These are phyloP conservation scores for Candidula unifasciata DNA, from an alignment of 2,888 invertebrate species.

Conservation along the genomic window DNA sequence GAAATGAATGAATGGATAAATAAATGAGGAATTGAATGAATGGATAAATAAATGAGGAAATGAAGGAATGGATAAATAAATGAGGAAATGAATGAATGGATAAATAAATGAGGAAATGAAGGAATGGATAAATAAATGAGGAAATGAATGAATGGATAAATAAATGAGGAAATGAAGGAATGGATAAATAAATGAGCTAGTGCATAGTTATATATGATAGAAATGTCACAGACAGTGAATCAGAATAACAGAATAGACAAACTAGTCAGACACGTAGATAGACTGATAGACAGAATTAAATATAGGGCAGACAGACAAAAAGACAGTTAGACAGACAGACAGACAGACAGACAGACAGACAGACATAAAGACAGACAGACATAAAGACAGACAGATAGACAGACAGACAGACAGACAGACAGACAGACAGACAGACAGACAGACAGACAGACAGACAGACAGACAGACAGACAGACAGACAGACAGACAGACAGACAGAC, in stretches of 20 bases:
- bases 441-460: background rate
- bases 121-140: background rate
- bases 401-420: background rate
- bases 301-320: background rate
- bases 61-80: conserved; percentile 6
- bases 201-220: background rate
- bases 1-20: background rate
- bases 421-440: background rate
- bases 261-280: background rate
- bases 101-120: no score
- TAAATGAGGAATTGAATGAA: background rate
- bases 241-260: background rate
- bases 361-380: no score
- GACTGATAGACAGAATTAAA: background rate
- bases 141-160: background rate
- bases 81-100: background rate
- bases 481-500: no score
- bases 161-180: no score
- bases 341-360: no score
- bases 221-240: no score
- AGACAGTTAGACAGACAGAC: no score
- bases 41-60: no score
- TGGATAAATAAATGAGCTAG: background rate
- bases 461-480: background rate
- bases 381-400: conserved; percentile 10